A percentile compares a stretch with the other conserved stretches of the same genome.
Evolutionary conservation across 2,797 vertebrate genomes (phyloP).

Genomic region (Cirrhinus mrigala): DNA sequence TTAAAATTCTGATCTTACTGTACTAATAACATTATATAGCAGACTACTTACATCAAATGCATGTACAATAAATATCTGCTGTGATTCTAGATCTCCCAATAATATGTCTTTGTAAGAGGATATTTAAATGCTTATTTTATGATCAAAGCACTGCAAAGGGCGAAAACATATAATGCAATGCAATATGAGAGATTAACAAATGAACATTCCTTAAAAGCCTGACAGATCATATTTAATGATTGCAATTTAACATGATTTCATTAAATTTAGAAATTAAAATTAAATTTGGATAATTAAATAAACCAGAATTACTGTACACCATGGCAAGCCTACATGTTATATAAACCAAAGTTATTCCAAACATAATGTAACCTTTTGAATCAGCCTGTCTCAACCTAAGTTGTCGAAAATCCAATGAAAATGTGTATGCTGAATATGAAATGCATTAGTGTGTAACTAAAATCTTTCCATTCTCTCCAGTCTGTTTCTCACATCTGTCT

Average conservation of each 20-base stretch:
- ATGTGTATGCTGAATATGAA: background rate
- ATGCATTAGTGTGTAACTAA: background rate
- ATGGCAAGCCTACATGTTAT: background rate
- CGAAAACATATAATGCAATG: background rate
- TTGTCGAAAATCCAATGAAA: background rate
- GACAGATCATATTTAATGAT: background rate
- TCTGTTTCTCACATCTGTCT: conserved; percentile 29
- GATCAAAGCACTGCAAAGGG: background rate
- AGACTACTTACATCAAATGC: background rate
- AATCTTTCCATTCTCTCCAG: background rate
- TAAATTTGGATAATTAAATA: background rate
- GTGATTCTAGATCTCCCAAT: too few relatives aligned
- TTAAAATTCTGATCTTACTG: background rate
- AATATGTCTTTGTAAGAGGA: background rate
- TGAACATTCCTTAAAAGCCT: background rate
- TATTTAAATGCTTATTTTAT: background rate
- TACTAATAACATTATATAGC: too few relatives aligned
- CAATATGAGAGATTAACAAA: background rate
- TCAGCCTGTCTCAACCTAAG: background rate
- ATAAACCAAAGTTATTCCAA: conserved; percentile 8
- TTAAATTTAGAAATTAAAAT: too few relatives aligned
- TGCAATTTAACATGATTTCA: background rate
- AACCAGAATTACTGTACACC: background rate
- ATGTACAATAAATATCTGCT: background rate
- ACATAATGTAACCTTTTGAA: background rate